These are phyloP conservation scores for Synanthedon formicaeformis DNA, from an alignment of 2,888 invertebrate genomes.

Conservation along the genomic window DNA sequence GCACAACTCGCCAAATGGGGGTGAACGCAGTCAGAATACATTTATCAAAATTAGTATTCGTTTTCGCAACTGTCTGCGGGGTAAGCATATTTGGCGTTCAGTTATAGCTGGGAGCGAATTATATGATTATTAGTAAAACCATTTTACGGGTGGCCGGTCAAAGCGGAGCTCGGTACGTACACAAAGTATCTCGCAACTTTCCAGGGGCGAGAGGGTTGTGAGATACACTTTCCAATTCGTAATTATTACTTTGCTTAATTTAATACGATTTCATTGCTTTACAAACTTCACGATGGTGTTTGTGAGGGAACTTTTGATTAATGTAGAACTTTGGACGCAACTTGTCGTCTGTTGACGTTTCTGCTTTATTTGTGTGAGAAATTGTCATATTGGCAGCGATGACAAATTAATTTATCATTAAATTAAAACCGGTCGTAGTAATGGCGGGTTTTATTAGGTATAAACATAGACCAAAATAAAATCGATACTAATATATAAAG, in stretches of 20 bases:
- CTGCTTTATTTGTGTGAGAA: too few species aligned
- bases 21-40: constrained; percentile 2
- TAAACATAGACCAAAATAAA: too few species aligned
- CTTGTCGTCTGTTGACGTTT: background rate
- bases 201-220: background rate
- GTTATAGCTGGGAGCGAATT: background rate
- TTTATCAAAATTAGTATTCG: constrained; percentile 11
- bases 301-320: background rate
- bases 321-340: background rate
- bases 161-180: constrained; percentile 10
- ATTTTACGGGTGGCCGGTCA: constrained; percentile 23
- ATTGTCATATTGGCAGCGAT: too few species aligned
- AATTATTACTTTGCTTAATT: constrained; percentile 10
- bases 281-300: constrained; percentile 1
- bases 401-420: too few species aligned
- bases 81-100: constrained; percentile 5
- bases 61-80: constrained; percentile 4
- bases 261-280: constrained; percentile 10
- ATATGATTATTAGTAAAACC: constrained; percentile 15
- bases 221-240: constrained; percentile 2
- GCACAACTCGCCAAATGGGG: constrained; percentile 1
- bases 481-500: too few species aligned
- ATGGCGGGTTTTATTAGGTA: too few species aligned
- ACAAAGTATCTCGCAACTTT: constrained; percentile 4
- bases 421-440: too few species aligned